A percentile compares a stretch with the other conserved stretches of the same genome.
Conservation (phyloP, 2,888 invertebrate species). For the Volucella inflata region DNA sequence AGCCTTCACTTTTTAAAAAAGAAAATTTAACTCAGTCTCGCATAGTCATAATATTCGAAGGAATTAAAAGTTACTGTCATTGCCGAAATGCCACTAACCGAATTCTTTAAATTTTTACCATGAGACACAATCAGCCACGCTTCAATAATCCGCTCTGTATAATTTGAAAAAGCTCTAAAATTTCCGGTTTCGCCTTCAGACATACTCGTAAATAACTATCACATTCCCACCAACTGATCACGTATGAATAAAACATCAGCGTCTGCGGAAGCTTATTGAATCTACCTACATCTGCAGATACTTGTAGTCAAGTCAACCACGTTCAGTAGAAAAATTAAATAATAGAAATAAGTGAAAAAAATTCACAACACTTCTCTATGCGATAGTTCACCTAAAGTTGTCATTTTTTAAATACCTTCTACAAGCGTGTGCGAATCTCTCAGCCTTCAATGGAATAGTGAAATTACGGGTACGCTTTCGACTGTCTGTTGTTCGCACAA, state of each 20-base stretch:
- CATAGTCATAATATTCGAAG: neutral
- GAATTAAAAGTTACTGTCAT: neutral
- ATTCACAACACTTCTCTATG: conserved; percentile 3
- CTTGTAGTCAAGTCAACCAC: conserved; percentile 24
- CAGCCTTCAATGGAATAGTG: conserved; percentile 23
- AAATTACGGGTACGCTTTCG: conserved; percentile 28
- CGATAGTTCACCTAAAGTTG: conserved; percentile 34
- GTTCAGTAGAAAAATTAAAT: conserved; percentile 27
- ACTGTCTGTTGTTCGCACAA: conserved; percentile 23
- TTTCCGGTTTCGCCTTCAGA: conserved; percentile 61
- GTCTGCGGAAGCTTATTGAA: conserved; percentile 69
- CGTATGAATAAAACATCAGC: conserved; percentile 64
- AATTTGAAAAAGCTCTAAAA: neutral
- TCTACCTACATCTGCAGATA: conserved; percentile 41
- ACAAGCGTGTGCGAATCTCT: conserved; percentile 35
- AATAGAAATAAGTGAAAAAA: conserved; percentile 1
- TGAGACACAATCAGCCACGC: neutral
- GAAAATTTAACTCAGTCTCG: too few species aligned
- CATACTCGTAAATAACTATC: conserved; percentile 40
- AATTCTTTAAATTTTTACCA: neutral
- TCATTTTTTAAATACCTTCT: conserved; percentile 20
- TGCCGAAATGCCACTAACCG: neutral
- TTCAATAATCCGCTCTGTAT: conserved; percentile 10
- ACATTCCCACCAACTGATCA: conserved; percentile 43
- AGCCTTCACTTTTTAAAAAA: too few species aligned